These are phyloP conservation scores for Mus pahari DNA, from an alignment of 2,113 vertebrate species.

Conservation along the genomic window DNA sequence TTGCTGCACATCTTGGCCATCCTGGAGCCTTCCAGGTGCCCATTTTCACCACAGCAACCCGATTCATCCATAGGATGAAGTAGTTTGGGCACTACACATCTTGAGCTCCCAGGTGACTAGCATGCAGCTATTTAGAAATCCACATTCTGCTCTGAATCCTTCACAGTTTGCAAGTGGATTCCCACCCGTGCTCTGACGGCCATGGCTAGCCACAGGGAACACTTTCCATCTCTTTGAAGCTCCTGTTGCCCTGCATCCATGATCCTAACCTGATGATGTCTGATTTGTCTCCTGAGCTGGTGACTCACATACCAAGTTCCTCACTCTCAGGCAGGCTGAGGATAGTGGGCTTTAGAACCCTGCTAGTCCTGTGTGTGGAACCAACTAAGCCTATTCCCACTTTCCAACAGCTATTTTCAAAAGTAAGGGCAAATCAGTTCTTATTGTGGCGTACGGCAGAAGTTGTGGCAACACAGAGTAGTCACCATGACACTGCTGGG, in stretches of 20 bases:
- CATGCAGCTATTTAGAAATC: not conserved
- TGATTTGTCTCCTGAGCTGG: constrained; percentile 9
- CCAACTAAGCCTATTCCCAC: not conserved
- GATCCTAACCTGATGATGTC: not conserved
- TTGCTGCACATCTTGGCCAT: not conserved
- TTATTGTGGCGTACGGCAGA: constrained; percentile 33
- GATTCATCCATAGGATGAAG: not conserved
- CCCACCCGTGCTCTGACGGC: not conserved
- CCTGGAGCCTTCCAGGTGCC: not conserved
- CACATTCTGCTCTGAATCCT: constrained; percentile 29
- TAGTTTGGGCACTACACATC: not conserved
- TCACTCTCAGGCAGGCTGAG: constrained; percentile 32
- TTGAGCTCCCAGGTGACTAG: not conserved
- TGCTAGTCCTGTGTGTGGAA: not conserved
- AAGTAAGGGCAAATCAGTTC: constrained; percentile 50
- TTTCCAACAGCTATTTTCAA: constrained; percentile 55
- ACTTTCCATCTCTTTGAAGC: not conserved
- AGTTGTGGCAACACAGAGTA: constrained; percentile 25
- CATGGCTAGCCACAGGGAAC: not conserved
- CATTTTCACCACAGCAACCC: not conserved
- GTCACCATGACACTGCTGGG: not conserved
- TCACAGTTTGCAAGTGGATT: constrained; percentile 34
- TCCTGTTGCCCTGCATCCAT: not conserved
- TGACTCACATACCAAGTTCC: not conserved
- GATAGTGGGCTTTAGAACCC: not conserved